A percentile compares a stretch with the other conserved stretches of the same genome.
Conservation (phyloP, 2,797 vertebrate species). For the Clangula hyemalis region DNA sequence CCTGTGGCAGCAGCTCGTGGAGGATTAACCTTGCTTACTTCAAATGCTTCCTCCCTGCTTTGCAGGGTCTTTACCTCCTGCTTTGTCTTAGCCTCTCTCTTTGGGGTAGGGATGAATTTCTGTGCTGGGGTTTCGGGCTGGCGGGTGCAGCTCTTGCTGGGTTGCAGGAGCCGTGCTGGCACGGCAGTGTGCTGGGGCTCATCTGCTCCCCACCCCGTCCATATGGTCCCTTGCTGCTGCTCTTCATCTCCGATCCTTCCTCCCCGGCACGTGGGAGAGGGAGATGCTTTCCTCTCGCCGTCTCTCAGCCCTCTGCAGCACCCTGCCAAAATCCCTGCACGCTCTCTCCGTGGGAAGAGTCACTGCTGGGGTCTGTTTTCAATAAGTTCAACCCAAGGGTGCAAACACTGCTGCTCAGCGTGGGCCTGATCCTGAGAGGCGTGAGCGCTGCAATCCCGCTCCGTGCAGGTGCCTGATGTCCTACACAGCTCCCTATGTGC, state of each 20-base stretch:
- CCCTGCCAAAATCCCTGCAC: neutral
- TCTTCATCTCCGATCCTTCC: neutral
- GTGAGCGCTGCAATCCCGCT: neutral
- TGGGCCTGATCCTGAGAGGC: neutral
- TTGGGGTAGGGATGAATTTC: neutral
- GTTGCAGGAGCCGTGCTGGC: neutral
- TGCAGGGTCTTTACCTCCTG: neutral
- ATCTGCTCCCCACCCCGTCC: neutral
- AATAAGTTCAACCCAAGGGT: neutral
- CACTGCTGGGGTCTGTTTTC: neutral
- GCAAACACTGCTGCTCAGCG: neutral
- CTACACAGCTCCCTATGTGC: neutral
- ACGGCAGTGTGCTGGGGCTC: neutral
- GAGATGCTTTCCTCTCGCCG: neutral
- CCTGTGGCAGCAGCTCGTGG: fast-evolving
- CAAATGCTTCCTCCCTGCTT: neutral
- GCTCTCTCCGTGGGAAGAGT: neutral
- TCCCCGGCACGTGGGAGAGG: too few relatives aligned
- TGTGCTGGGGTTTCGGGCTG: neutral
- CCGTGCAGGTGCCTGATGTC: fast-evolving
- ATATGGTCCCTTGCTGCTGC: neutral
- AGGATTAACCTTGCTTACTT: neutral
- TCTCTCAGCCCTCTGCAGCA: neutral
- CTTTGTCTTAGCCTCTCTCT: too few relatives aligned
- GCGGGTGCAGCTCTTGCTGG: neutral